Base-by-base conservation (phyloP, 2,113 vertebrate species). In the Emydura subglobosa region DNA sequence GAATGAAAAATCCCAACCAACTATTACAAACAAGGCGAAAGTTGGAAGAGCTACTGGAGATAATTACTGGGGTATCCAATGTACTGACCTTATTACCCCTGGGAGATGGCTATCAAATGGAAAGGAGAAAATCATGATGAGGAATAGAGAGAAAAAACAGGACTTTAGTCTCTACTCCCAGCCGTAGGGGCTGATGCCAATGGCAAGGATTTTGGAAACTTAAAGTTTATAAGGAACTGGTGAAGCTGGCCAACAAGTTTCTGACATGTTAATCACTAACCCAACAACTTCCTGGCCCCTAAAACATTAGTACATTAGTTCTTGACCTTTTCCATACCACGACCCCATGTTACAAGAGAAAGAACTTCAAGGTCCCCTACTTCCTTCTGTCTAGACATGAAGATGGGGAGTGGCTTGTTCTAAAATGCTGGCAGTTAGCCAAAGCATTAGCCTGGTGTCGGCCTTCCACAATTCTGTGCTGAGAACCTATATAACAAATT, bases 301-400 rank as follows among this genome's bases (percentile, higher is more conserved):
- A 47, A 47, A 47, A 47, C 47, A 47, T 47, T 47, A 5, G 8
- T 47, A 47, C 47, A 47, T 47, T 47, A 47, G 47, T 5, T 47
- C 47, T 47, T 47, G 47, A 47, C 6, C 47, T 47, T 47, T 47
- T 47, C 47, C 47, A 8, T 47, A 8, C 47, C 47, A 47, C 47
- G 47, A 47, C 47, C 47, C 47, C 47, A 47, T 47, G 54, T 55
- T 24, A 55, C 19, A 19, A 55, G 54, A 55, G 54, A 55, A 55
- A 55, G 24, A 55, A 31, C 87, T 47, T 42, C 10, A 51, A 68
- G 12, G 42, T 2, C 24, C 49, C 3, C 27, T 53, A 11, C 11
- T 3, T 0, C 0, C 79, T 83, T 51, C 1, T 0, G 25, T 49
- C 17, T 50, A 39, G 16, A 54, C 0, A 0, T 11, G 10, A 12